A percentile compares a stretch with the other conserved stretches of the same genome.
Conservation (phyloP, 2,888 invertebrate species). For the Azorinus chamasolen region DNA sequence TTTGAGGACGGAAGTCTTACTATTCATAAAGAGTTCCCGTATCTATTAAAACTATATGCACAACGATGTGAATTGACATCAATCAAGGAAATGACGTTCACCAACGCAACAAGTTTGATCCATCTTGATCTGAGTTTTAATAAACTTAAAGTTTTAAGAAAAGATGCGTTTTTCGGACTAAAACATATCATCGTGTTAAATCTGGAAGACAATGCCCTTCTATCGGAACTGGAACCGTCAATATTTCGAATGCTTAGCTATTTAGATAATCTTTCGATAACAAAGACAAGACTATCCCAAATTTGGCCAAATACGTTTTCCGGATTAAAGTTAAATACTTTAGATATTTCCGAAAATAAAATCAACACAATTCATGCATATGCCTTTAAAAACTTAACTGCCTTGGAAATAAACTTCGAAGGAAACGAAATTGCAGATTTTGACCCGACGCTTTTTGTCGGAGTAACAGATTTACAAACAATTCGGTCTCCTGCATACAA, state of each 20-base stretch:
- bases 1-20: background rate
- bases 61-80: background rate
- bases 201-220: background rate
- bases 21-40: background rate
- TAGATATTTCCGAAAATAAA: slow-evolving; percentile 12
- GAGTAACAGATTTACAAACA: slow-evolving; percentile 4
- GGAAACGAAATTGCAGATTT: slow-evolving; percentile 2
- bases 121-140: slow-evolving; percentile 12
- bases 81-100: slow-evolving; percentile 1
- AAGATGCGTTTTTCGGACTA: background rate
- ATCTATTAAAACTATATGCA: slow-evolving; percentile 5
- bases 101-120: background rate
- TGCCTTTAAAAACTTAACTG: slow-evolving; percentile 10
- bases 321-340: slow-evolving; percentile 6
- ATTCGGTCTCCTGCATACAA: slow-evolving; percentile 16
- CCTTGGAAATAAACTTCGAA: slow-evolving; percentile 7
- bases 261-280: background rate
- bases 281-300: background rate
- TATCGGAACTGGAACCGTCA: background rate
- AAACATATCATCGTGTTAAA: background rate
- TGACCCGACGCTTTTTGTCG: slow-evolving; percentile 9
- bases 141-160: background rate
- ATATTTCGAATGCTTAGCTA: background rate
- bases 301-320: slow-evolving; percentile 12
- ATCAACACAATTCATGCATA: slow-evolving; percentile 4